A percentile compares a stretch with the other conserved stretches of the same genome.
These are phyloP conservation scores for Acrobasis consociella DNA, from an alignment of 2,888 invertebrate genomes.

Conservation along the genomic window DNA sequence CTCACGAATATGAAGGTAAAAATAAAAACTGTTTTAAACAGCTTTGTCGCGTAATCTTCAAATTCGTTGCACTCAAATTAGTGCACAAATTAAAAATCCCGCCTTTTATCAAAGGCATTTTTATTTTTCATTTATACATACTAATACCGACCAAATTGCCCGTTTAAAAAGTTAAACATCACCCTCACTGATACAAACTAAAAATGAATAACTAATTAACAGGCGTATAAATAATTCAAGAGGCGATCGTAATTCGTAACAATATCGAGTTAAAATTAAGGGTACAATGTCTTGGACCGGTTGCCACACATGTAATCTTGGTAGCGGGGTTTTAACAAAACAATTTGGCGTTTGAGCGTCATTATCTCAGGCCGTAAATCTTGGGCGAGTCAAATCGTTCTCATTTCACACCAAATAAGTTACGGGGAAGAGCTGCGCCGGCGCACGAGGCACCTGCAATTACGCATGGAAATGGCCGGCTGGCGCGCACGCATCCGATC, in stretches of 20 bases:
- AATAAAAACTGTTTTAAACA: too few species aligned
- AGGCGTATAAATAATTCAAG: conserved; percentile 12
- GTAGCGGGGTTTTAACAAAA: conserved; percentile 31
- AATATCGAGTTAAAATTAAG: background rate
- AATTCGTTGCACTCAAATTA: background rate
- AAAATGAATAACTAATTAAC: conserved; percentile 8
- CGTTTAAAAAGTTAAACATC: background rate
- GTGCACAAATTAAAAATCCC: background rate
- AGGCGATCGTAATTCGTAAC: background rate
- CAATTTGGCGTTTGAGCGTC: conserved; percentile 47
- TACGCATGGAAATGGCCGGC: conserved; percentile 58
- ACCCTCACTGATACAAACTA: background rate
- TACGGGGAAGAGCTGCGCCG: conserved; percentile 47
- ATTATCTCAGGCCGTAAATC: conserved; percentile 69
- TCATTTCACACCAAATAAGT: conserved; percentile 78
- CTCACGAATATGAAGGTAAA: too few species aligned
- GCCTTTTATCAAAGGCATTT: background rate
- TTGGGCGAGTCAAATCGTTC: conserved; percentile 67
- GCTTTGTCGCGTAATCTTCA: background rate
- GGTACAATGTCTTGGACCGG: background rate
- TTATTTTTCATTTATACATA: background rate
- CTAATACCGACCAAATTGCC: conserved; percentile 7
- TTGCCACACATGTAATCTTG: conserved; percentile 19
- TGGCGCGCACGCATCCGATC: conserved; percentile 33
- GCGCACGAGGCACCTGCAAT: conserved; percentile 53